A percentile compares a stretch with the other conserved stretches of the same genome.
phyloP scores from a whole-genome alignment of 2,888 invertebrate genomes.

The Drosophila kambysellisi region DNA sequence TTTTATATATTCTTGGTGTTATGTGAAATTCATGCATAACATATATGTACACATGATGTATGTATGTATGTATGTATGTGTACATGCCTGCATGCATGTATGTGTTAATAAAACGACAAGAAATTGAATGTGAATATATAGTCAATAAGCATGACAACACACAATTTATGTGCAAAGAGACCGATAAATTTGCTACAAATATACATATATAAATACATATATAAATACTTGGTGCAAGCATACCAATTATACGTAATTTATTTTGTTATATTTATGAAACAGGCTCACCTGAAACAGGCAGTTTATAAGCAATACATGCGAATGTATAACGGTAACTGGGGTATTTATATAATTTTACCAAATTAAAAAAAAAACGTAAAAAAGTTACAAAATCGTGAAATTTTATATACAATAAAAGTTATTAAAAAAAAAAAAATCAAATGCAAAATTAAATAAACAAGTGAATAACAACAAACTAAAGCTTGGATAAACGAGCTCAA shows the following conservation, averaged over 20 bases:
- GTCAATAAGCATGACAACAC: constrained; percentile 15
- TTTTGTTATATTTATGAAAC: constrained; percentile 4
- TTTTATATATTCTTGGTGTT: constrained; percentile 1
- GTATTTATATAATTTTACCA: constrained; percentile 26
- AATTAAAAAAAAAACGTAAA: neutral
- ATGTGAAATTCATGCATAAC: constrained; percentile 3
- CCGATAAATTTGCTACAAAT: neutral
- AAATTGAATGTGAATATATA: constrained; percentile 6
- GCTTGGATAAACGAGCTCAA: neutral
- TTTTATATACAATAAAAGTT: neutral
- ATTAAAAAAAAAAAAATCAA: neutral
- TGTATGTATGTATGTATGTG: neutral
- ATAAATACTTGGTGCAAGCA: neutral
- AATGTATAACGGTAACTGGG: neutral
- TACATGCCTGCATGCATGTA: constrained; percentile 7
- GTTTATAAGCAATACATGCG: constrained; percentile 9
- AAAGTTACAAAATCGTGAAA: neutral
- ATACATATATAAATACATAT: neutral
- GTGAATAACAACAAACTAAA: neutral
- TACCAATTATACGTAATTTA: neutral
- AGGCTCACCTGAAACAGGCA: constrained; percentile 2
- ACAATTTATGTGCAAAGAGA: constrained; percentile 13
- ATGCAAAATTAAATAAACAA: neutral
- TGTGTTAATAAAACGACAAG: constrained; percentile 5
- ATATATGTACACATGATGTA: neutral